These are phyloP conservation scores for Hypsibius dujardini DNA, from an alignment of 1,140 invertebrate genomes.

Conservation along the genomic window DNA sequence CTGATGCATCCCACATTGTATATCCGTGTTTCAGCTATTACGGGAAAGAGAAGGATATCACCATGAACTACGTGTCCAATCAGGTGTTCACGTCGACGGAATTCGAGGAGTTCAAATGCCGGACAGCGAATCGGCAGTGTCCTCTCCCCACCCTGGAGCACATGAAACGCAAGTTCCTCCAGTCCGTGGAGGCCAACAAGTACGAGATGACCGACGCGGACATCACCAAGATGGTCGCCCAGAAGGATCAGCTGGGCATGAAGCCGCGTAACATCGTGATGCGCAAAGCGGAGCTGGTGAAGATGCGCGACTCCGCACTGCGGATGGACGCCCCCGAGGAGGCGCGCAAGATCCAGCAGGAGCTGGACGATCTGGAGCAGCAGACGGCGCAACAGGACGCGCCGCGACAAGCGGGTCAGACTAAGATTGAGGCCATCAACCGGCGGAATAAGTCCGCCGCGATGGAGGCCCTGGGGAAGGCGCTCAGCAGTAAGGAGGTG, in stretches of 20 bases:
- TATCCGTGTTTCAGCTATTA: constrained; percentile 46
- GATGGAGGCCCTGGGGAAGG: constrained; percentile 1
- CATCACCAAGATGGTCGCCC: constrained; percentile 61
- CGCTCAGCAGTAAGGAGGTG: neutral
- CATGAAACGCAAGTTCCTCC: constrained; percentile 62
- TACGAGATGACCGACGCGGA: constrained; percentile 75
- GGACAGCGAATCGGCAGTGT: constrained; percentile 54
- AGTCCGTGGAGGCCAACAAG: constrained; percentile 69
- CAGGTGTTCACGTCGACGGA: constrained; percentile 79
- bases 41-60: constrained; percentile 69
- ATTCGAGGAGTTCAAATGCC: constrained; percentile 77
- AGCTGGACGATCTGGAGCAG: neutral
- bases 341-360: neutral
- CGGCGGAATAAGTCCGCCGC: neutral
- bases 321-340: neutral
- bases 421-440: constrained; percentile 7
- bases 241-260: constrained; percentile 77
- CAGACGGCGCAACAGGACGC: neutral
- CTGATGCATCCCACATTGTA: no score
- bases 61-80: constrained; percentile 94
- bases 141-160: constrained; percentile 63
- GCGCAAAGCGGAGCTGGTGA: constrained; percentile 82
- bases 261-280: constrained; percentile 91
- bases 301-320: constrained; percentile 40
- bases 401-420: neutral